Evolutionary conservation across 2,113 vertebrate genomes (phyloP), one percentile per base, ranked within the genome.

Genomic region (Noctilio leporinus): DNA sequence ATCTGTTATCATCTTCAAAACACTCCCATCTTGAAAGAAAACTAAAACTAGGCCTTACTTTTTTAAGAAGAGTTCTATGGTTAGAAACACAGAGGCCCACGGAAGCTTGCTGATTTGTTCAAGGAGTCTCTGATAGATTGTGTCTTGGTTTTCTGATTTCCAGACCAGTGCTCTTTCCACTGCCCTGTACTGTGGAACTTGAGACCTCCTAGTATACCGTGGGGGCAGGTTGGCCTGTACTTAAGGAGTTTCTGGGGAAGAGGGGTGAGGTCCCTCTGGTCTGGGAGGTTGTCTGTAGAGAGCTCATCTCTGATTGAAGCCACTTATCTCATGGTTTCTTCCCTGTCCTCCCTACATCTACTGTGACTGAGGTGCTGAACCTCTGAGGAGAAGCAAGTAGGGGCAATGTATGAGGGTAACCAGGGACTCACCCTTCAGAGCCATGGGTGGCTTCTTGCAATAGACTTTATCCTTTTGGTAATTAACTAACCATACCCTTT

Each of bases 401-500:
- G 28, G 20, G n/a, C 5, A 1, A 10, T 57, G 19, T 75, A 5
- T 28, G 11, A 69, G 28, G 49, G 43, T 17, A 49, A 59, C 55
- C n/a, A 40, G 24, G 35, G 55, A 59, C 53, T 59, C 40, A 35
- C 40, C 59, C 65, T n/a, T 59, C 67, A 55, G 92, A 80, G 67
- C 82, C 77, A 82, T 4, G 0, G 14, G 62, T 47, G 55, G 83
- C 91, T 87, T 51, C 78, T 89, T 69, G 45, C 30, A 77, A 69
- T 53, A 85, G 65, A 72, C 38, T n/a, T 57, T 62, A 70, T 78
- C 64, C 87, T 88, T 70, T 87, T 30, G 16, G 28, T 91, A 72
- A 91, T 89, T 64, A 81, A 84, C 87, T 69, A 92, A 90, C 67
- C 81, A 92, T 72, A 62, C 65, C 90, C 82, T 95, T 91, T 89